Base-by-base conservation (phyloP, 2,797 vertebrate genomes). In the Apogon talboti region DNA sequence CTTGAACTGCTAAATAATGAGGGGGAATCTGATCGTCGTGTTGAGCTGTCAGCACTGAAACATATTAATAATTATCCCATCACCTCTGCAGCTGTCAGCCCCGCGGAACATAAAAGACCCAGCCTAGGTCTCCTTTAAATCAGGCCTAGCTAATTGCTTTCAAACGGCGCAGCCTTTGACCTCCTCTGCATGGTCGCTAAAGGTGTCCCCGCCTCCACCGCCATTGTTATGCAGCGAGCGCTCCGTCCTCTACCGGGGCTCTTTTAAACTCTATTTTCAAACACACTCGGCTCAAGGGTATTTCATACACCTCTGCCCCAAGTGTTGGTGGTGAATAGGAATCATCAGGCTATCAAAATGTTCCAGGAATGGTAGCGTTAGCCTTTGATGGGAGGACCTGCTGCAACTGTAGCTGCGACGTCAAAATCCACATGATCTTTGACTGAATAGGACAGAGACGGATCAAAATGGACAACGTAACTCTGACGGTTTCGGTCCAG, bases 71-170 rank as follows among this genome's bases (percentile, higher is more conserved):
- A 89, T 88, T 76, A 79, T 66, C 62, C 74, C 71, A 51, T 85
- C 85, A 85, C 71, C 65, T 72, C 79, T 78, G 82, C 56, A 82
- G 76, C 85, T 77, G 83, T 83, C 87, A 81, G 68, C 42, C 76
- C 64, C 82, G 69, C 79, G 58, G 70, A 83, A 85, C 85, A 85
- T 87, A 71, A 87, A 89, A 85, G 79, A 69, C 56, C 42, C 49
- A 6, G 48, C 44, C 72, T 28, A 38, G 75, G 52, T 79, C 72
- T 78, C 71, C 77, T 82, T 86, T 72, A 76, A 73, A 88, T 87
- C 79, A 64, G 56, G 19, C 56, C 69, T 15, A 15, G 83, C 84
- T 91, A 90, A 92, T 88, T 92, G 81, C 89, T 92, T 90, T 91
- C 76, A 87, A 90, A 84, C 57, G 4, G 76, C 66, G 81, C 41